These are phyloP conservation scores for Sarcophaga subvicina DNA, from an alignment of 2,888 invertebrate genomes.

Conservation along the genomic window DNA sequence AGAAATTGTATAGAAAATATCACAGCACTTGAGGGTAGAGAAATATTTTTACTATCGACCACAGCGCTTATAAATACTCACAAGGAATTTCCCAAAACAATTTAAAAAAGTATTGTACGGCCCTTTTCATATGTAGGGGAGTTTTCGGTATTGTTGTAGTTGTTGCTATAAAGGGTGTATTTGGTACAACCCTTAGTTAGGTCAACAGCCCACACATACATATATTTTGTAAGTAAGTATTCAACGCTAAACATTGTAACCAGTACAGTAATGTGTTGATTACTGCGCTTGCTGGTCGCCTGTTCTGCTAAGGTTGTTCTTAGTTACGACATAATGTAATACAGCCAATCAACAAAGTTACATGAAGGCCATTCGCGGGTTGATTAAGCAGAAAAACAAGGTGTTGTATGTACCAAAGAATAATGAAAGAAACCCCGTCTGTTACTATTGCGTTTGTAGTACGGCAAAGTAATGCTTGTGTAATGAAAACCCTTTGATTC, in stretches of 20 bases:
- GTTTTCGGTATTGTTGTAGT: slow-evolving; percentile 43
- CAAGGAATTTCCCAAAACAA: neutral
- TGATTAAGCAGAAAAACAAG: slow-evolving; percentile 35
- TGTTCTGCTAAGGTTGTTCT: slow-evolving; percentile 80
- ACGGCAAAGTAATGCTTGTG: slow-evolving; percentile 3
- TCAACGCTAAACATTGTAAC: slow-evolving; percentile 46
- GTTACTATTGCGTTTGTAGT: slow-evolving; percentile 44
- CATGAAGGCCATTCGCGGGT: slow-evolving; percentile 68
- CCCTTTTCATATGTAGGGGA: slow-evolving; percentile 65
- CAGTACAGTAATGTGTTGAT: slow-evolving; percentile 60
- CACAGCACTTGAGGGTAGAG: neutral
- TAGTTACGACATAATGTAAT: slow-evolving; percentile 82
- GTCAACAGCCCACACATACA: slow-evolving; percentile 63
- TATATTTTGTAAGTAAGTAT: slow-evolving; percentile 1
- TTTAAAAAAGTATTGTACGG: slow-evolving; percentile 46
- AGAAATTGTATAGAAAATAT: neutral
- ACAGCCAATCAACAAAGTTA: slow-evolving; percentile 69
- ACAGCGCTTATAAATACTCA: neutral
- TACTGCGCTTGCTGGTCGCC: slow-evolving; percentile 74
- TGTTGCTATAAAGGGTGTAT: slow-evolving; percentile 57
- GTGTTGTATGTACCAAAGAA: neutral
- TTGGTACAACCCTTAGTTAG: slow-evolving; percentile 63
- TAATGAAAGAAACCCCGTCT: slow-evolving; percentile 39
- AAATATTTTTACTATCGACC: neutral
- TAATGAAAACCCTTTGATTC: slow-evolving; percentile 50